Percentiles rank a stretch among this genome's conserved stretches.
Conservation (phyloP, 2,113 vertebrate genomes). For the Muntiacus muntjak region DNA sequence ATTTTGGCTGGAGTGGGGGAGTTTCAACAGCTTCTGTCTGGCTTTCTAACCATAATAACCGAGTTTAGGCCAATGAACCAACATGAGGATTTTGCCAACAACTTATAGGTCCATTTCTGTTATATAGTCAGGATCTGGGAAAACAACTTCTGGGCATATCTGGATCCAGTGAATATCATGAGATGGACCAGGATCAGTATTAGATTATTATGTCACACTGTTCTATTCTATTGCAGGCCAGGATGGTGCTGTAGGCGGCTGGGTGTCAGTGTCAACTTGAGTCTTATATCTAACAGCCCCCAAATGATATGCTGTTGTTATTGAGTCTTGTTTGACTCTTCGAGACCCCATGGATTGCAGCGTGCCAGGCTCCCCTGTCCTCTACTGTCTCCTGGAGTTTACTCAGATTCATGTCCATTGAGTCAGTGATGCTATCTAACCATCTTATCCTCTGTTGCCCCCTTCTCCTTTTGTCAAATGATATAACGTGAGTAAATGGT, state of each 20-base stretch:
- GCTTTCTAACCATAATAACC: not conserved
- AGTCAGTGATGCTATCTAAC: not conserved
- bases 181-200: not conserved
- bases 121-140: not conserved
- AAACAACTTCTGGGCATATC: not conserved
- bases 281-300: not conserved
- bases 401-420: not conserved
- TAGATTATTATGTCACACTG: not conserved
- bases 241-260: too few species aligned
- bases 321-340: too few species aligned
- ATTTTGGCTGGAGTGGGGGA: not conserved
- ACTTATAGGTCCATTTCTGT: not conserved
- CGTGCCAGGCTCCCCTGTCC: not conserved
- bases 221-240: not conserved
- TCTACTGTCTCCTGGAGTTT: not conserved
- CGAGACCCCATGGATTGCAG: not conserved
- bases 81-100: not conserved
- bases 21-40: not conserved
- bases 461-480: not conserved
- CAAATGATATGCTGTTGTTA: not conserved
- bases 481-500: not conserved
- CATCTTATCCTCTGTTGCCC: not conserved
- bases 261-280: not conserved
- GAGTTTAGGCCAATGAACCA: not conserved
- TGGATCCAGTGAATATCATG: not conserved